A percentile compares a stretch with the other conserved stretches of the same genome.
Evolutionary conservation across 2,888 invertebrate species (phyloP).

Genomic region (Leptinotarsa rubiginosa): DNA sequence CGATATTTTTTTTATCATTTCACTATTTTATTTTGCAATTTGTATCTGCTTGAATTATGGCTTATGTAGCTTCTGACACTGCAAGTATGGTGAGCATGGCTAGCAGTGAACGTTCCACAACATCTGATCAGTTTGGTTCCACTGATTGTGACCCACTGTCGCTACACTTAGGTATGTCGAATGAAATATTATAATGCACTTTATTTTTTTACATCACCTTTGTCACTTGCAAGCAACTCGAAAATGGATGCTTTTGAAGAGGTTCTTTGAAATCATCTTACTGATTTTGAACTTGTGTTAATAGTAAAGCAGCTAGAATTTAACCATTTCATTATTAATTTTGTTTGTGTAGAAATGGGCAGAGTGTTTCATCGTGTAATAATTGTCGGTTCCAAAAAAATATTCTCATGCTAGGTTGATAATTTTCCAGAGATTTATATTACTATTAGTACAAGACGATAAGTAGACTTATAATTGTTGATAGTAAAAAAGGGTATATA

Average conservation of each 20-base stretch:
- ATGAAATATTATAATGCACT: constrained; percentile 23
- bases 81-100: constrained; percentile 66
- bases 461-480: no score
- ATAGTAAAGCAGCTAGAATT: no score
- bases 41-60: constrained; percentile 56
- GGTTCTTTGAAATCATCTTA: not conserved
- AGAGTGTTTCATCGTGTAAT: no score
- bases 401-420: no score
- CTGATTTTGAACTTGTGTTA: not conserved
- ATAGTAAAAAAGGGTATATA: no score
- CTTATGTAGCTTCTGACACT: constrained; percentile 65
- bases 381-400: no score
- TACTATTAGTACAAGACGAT: no score
- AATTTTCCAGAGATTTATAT: no score
- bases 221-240: not conserved
- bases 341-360: no score
- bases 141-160: constrained; percentile 58
- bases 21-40: constrained; percentile 40
- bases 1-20: constrained; percentile 43
- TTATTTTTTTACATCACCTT: constrained; percentile 50
- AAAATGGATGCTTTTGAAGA: not conserved
- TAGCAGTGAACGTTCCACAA: constrained; percentile 63
- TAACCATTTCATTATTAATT: no score
- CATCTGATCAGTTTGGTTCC: constrained; percentile 57
- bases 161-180: constrained; percentile 67